Percentiles rank a stretch among this genome's conserved stretches.
phyloP scores from a whole-genome alignment of 2,113 vertebrate species.

The Alligator mississippiensis region DNA sequence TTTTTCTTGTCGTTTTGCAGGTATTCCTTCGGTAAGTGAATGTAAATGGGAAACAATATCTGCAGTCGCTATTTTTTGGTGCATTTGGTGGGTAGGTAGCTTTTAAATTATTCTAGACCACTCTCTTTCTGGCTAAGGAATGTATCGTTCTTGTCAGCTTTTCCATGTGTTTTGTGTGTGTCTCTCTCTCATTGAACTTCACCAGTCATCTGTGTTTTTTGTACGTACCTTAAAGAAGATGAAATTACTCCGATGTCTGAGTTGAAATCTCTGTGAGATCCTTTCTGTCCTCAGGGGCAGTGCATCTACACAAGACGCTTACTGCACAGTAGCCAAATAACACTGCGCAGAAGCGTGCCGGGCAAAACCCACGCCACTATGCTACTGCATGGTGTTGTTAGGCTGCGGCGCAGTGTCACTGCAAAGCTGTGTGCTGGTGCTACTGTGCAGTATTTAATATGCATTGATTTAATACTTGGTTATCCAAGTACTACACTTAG shows the following conservation, averaged over 20 bases:
- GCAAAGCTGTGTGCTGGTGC: too few species aligned
- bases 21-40: conserved; percentile 88
- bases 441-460: too few species aligned
- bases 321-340: too few species aligned
- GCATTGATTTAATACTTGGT: too few species aligned
- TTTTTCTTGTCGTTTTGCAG: conserved; percentile 78
- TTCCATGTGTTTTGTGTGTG: neutral
- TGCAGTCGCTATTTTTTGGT: neutral
- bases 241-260: neutral
- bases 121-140: neutral
- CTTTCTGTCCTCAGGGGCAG: neutral
- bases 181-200: neutral
- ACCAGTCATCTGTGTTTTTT: rapidly evolving
- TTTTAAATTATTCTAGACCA: neutral
- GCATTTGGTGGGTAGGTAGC: conserved; percentile 71
- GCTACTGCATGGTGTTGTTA: too few species aligned
- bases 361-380: too few species aligned
- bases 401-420: too few species aligned
- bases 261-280: neutral
- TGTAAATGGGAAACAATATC: conserved; percentile 37
- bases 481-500: too few species aligned
- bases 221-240: neutral
- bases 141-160: too few species aligned
- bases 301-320: too few species aligned
- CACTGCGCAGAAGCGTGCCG: too few species aligned